Conservation (phyloP, 2,113 vertebrate species). For the Dipodomys ordii region DNA sequence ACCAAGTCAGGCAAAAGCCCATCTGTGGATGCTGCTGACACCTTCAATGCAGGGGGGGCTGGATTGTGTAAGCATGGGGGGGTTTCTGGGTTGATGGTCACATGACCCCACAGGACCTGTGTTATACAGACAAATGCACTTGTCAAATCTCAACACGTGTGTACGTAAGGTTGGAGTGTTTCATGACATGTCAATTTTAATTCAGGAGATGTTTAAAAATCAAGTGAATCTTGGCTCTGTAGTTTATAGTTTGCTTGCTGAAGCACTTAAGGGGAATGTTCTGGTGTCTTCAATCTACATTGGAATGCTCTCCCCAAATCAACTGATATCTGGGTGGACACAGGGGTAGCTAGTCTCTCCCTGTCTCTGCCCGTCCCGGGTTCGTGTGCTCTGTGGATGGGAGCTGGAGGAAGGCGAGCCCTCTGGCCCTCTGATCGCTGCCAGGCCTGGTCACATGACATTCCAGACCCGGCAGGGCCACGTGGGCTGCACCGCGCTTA, state of each 20-base stretch:
- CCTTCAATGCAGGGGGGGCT: not conserved
- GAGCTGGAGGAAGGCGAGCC: not conserved
- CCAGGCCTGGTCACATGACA: slow-evolving; percentile 39
- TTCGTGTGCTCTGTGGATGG: slow-evolving; percentile 50
- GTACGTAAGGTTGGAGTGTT: not conserved
- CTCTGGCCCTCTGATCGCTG: slow-evolving; percentile 38
- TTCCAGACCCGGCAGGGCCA: slow-evolving; percentile 29
- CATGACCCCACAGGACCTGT: fast-evolving
- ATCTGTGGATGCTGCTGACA: not conserved
- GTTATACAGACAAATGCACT: not conserved
- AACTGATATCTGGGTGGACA: too few species aligned
- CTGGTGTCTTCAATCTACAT: too few species aligned
- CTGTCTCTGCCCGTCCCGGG: slow-evolving; percentile 55
- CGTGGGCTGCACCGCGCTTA: not conserved
- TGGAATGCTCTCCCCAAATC: not conserved
- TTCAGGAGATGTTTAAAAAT: not conserved
- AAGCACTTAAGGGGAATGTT: too few species aligned
- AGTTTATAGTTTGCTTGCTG: not conserved
- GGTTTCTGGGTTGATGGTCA: not conserved
- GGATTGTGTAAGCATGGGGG: not conserved
- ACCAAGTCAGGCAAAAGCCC: fast-evolving
- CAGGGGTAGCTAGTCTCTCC: too few species aligned
- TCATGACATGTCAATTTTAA: not conserved
- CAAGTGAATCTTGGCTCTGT: not conserved
- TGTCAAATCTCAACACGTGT: not conserved